A percentile compares a stretch with the other conserved stretches of the same genome.
These are phyloP conservation scores for Drosophila kurseongensis DNA, from an alignment of 1,140 invertebrate genomes.

Conservation along the genomic window DNA sequence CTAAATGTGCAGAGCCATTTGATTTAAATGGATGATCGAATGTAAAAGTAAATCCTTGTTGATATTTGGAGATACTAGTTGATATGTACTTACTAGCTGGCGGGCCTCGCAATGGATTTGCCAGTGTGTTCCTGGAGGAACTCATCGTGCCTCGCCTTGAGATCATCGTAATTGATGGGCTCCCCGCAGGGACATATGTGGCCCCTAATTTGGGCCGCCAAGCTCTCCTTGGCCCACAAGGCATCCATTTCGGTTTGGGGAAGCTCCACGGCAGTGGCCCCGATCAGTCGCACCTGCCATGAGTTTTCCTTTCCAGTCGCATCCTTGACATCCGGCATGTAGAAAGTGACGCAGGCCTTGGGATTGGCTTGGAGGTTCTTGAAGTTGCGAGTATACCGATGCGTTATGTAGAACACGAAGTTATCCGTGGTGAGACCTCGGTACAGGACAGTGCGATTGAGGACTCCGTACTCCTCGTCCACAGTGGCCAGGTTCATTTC, in stretches of 20 bases:
- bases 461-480: constrained; percentile 66
- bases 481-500: constrained; percentile 76
- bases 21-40: too few species aligned
- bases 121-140: constrained; percentile 43
- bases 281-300: constrained; percentile 73
- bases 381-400: constrained; percentile 69
- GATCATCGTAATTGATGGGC: constrained; percentile 57
- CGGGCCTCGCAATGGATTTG: constrained; percentile 45
- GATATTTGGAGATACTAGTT: too few species aligned
- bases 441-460: constrained; percentile 74
- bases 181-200: constrained; percentile 68
- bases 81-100: constrained; percentile 57
- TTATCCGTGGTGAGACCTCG: constrained; percentile 61
- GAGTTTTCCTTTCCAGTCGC: constrained; percentile 1
- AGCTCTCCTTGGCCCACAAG: constrained; percentile 62
- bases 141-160: constrained; percentile 57
- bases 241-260: constrained; percentile 44
- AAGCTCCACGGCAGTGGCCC: constrained; percentile 64
- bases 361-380: constrained; percentile 66
- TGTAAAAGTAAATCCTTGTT: too few species aligned
- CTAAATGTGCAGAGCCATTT: not conserved
- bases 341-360: constrained; percentile 51
- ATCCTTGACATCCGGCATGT: constrained; percentile 38
- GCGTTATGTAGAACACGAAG: constrained; percentile 68
- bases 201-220: constrained; percentile 62